Base-by-base conservation (phyloP, 1,140 invertebrate genomes). In the Drosophila sp. region DNA sequence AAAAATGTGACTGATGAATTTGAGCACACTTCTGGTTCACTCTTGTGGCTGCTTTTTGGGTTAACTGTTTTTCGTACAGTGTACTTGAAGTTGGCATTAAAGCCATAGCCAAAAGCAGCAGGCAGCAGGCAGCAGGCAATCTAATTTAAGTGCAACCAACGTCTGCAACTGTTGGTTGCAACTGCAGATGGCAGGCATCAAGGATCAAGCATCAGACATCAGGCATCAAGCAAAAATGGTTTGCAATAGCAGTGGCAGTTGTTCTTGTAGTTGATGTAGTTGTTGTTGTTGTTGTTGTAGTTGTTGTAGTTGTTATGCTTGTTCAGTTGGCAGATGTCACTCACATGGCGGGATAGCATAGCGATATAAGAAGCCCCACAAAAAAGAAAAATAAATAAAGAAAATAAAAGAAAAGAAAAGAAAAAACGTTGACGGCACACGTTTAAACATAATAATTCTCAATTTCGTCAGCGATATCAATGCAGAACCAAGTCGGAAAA, bases 401-500 rank as follows among this genome's bases (percentile, higher is more conserved):
- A 11, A 16, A 46, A 25, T 6, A 27, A 48, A 38, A 73, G 1
- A 38, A n/a, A 1, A 38, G 0, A 11, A 38, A 9, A 38, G 2
- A 79, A 66, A 70, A 56, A 64, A 63, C 73, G 57, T 67, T 41
- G 71, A 84, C 70, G 76, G 76, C 76, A 76, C 82, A 86, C 83
- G 79, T 83, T 87, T 87, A 87, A 89, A 87, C 82, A 89, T 89
- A 87, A 89, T 87, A 87, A 87, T 87, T 87, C 82, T 87, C 79
- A 87, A 87, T 87, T 87, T 89, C 83, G 83, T 89, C 83, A 82
- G 76, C 82, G 72, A 79, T 87, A 87, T 89, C 82, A 86, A 86
- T 86, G 81, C 70, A 73, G 62, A 45, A 41, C 25, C 45, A 46
- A 16, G 21, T 11, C 11, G 21, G 21, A 46, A n/a, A 25, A 11